Evolutionary conservation across 2,797 vertebrate species (phyloP).

Genomic region (Phataginus tetradactyla): DNA sequence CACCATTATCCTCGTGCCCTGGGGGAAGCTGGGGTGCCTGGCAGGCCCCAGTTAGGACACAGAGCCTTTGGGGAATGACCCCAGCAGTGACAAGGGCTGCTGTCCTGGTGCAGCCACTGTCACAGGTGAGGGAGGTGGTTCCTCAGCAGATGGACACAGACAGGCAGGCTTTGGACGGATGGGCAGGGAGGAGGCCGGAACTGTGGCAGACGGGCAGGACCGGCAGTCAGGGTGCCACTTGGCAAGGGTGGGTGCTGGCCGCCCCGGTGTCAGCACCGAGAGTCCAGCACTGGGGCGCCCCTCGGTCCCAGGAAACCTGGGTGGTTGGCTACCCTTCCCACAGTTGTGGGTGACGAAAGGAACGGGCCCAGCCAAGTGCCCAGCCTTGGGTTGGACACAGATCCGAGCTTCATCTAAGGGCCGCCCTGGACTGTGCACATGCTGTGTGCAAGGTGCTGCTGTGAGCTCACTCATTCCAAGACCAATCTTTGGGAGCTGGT

Average conservation of each 20-base stretch:
- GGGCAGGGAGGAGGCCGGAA: accelerated
- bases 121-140: accelerated
- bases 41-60: background rate
- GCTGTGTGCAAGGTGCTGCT: accelerated
- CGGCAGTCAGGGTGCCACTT: accelerated
- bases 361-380: too few relatives aligned
- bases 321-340: accelerated
- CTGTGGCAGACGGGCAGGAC: accelerated
- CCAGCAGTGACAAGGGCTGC: accelerated
- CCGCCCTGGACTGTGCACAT: accelerated
- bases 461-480: accelerated
- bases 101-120: accelerated
- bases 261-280: background rate
- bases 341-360: background rate
- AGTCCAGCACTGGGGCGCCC: background rate
- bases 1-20: accelerated
- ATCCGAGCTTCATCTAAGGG: background rate
- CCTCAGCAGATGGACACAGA: background rate
- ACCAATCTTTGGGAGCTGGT: accelerated
- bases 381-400: accelerated
- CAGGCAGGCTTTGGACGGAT: accelerated
- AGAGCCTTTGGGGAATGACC: accelerated
- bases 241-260: accelerated
- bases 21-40: accelerated
- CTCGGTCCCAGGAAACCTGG: accelerated